Percentiles rank a stretch among this genome's conserved stretches.
These are phyloP conservation scores for Drosophila kokeensis DNA, from an alignment of 2,888 invertebrate genomes.

Conservation along the genomic window DNA sequence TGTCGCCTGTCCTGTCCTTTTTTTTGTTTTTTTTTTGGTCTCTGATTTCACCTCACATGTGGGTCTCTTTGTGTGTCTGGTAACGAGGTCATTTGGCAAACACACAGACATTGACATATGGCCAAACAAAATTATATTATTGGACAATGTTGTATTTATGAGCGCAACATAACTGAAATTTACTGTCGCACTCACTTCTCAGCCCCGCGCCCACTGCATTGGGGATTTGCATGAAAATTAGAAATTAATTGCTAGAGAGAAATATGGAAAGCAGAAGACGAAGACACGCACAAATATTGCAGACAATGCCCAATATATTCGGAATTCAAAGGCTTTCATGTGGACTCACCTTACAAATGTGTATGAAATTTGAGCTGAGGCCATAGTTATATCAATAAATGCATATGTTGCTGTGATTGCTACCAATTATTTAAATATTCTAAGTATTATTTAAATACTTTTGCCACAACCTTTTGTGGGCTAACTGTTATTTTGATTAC, in stretches of 20 bases:
- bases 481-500: not conserved
- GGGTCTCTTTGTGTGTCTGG: conserved; percentile 24
- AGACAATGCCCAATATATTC: not conserved
- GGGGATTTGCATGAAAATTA: conserved; percentile 64
- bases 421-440: not conserved
- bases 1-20: conserved; percentile 45
- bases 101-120: conserved; percentile 33
- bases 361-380: not conserved
- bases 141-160: conserved; percentile 77
- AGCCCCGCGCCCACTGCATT: not conserved
- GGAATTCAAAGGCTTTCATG: not conserved
- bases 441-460: too few species aligned
- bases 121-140: conserved; percentile 70
- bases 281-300: not conserved
- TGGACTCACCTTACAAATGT: not conserved
- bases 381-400: not conserved
- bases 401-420: not conserved
- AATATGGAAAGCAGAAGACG: not conserved
- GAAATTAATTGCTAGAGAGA: conserved; percentile 61
- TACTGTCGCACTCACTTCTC: not conserved
- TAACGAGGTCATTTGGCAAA: conserved; percentile 70
- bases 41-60: conserved; percentile 53
- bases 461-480: too few species aligned
- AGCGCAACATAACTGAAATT: conserved; percentile 45
- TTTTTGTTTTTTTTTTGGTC: conserved; percentile 30